Evolutionary conservation across 64 coral and sea anemone genomes (phyloP), one percentile per base, ranked within the genome.

Genomic region (Astreopora myriophthalma): DNA sequence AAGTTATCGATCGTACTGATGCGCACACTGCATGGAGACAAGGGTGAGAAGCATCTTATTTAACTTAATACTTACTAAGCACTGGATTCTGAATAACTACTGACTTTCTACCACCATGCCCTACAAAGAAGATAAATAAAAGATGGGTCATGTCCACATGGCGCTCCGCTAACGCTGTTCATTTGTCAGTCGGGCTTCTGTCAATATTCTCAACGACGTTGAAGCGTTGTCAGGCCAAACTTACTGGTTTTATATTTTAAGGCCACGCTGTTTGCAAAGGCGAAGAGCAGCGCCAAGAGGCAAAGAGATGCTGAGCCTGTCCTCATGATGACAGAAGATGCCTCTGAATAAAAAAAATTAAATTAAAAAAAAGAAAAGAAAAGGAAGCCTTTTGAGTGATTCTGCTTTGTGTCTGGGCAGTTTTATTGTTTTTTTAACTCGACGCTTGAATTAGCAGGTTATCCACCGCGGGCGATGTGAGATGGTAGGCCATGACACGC

Each of bases 61-160:
- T n/a, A 76, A 76, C 20, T 1, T 1, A 28, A 22, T 62, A 83
- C 79, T 83, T 38, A 83, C 79, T 83, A 37, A 37, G 79, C 29
- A 83, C 79, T 8, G 79, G 79, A 83, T 63, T 83, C 20, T 27
- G 33, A 65, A 83, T 28, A 34, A 83, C 79, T 6, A 83, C 32
- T 22, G 79, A 83, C 55, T 83, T 83, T 26, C 79, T 83, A 5
- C 79, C 79, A 24, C 79, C 57, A 64, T 37, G 79, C 6, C 79
- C 79, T 83, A 5, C 20, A 83, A 65, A 16, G 11, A 78, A 14
- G 28, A 27, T 14, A 2, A 51, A 49, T 52, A n/a, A 51, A 49
- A 55, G 16, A 13, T 16, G 3, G 16, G 10, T 16, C 51, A 19
- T 55, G 3, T 13, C 10, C n/a, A n/a, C n/a, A n/a, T n/a, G n/a